Percentiles rank a stretch among this genome's conserved stretches.
These are phyloP conservation scores for Axea sp. DNA, from an alignment of 2,888 invertebrate species.

Conservation along the genomic window DNA sequence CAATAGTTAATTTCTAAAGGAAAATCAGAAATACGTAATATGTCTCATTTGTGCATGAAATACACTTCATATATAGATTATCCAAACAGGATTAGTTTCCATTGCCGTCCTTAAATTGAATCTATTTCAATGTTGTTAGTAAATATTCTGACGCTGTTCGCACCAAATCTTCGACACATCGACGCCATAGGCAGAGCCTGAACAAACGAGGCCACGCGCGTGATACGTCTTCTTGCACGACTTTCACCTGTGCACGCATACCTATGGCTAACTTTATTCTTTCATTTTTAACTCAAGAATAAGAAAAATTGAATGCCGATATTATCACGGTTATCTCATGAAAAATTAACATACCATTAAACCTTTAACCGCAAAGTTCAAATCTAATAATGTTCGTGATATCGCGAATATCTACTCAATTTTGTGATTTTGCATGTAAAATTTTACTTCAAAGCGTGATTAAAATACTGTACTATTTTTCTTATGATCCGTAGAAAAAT, in stretches of 20 bases:
- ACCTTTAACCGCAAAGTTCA: constrained; percentile 1
- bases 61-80: not conserved
- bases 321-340: constrained; percentile 12
- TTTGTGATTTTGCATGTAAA: no score
- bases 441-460: no score
- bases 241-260: constrained; percentile 59
- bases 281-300: constrained; percentile 1
- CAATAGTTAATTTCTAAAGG: no score
- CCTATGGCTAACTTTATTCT: constrained; percentile 33
- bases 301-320: constrained; percentile 18
- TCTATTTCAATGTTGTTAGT: constrained; percentile 12
- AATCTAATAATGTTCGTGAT: no score
- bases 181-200: constrained; percentile 31
- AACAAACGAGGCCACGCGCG: constrained; percentile 59
- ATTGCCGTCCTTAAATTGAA: constrained; percentile 1
- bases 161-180: constrained; percentile 36
- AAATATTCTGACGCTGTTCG: constrained; percentile 31
- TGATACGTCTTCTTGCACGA: constrained; percentile 55
- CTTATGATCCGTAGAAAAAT: no score
- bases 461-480: no score
- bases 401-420: no score
- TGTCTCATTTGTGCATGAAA: not conserved
- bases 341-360: constrained; percentile 18
- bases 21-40: no score
- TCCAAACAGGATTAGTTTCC: not conserved